Percentiles rank a stretch among this genome's conserved stretches.
Evolutionary conservation across 2,113 vertebrate species (phyloP).

Genomic region (Ginglymostoma cirratum): DNA sequence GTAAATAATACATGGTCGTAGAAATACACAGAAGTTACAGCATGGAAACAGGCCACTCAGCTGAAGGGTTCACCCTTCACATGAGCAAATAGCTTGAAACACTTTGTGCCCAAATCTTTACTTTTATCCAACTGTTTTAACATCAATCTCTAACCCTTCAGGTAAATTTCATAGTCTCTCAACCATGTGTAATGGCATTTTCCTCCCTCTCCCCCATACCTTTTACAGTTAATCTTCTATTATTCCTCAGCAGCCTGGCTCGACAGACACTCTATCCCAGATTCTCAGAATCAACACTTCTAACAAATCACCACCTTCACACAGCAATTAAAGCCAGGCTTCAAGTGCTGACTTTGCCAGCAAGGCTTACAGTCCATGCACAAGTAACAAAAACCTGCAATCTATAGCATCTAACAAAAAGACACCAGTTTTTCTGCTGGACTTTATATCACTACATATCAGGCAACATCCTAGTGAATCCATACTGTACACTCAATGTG

Average conservation of each 20-base stretch:
- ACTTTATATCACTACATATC: neutral
- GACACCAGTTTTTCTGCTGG: neutral
- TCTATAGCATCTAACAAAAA: neutral
- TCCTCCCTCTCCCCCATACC: neutral
- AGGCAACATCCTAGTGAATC: neutral
- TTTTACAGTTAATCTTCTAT: neutral
- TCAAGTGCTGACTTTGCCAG: neutral
- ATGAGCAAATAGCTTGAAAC: neutral
- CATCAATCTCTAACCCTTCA: neutral
- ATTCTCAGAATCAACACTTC: neutral
- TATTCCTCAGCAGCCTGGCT: neutral
- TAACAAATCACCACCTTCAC: neutral
- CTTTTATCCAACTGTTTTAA: neutral
- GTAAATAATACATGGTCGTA: neutral
- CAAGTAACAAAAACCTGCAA: neutral
- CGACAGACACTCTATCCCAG: neutral
- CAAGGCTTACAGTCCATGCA: neutral
- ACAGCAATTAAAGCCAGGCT: neutral
- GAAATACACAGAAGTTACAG: neutral
- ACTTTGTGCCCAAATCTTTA: neutral
- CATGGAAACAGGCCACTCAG: neutral
- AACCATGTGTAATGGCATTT: neutral
- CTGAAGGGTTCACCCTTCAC: neutral
- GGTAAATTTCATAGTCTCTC: neutral
- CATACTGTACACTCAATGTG: neutral